Percentiles rank a stretch among this genome's conserved stretches.
These are phyloP conservation scores for Myathropa florea DNA, from an alignment of 2,888 invertebrate genomes.

Conservation along the genomic window DNA sequence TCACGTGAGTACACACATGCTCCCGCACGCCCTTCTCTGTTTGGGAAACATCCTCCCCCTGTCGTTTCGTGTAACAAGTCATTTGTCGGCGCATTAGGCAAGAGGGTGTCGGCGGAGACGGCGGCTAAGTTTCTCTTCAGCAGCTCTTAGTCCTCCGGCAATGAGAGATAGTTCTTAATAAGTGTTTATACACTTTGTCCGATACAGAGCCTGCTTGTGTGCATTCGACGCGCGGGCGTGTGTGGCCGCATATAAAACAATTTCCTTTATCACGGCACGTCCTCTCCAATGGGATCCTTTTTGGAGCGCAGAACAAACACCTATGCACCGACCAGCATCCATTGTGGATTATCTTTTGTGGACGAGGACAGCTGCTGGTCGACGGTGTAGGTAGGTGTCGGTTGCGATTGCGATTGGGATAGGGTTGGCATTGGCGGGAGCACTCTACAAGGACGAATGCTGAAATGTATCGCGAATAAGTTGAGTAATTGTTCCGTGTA, in stretches of 20 bases:
- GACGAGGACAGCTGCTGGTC: conserved; percentile 1
- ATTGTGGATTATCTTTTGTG: conserved; percentile 30
- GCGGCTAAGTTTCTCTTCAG: conserved; percentile 21
- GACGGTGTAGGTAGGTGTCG: not conserved
- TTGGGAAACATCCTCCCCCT: not conserved
- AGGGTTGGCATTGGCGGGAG: not conserved
- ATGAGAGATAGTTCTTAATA: conserved; percentile 54
- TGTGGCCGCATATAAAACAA: conserved; percentile 51
- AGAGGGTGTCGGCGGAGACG: not conserved
- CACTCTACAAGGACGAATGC: conserved; percentile 13
- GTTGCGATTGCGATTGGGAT: not conserved
- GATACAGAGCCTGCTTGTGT: conserved; percentile 13
- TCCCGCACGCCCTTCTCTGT: not conserved
- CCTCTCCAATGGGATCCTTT: conserved; percentile 41
- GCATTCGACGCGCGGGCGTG: conserved; percentile 1
- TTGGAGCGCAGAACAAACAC: conserved; percentile 46
- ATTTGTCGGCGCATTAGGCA: conserved; percentile 38
- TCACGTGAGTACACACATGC: conserved; percentile 37
- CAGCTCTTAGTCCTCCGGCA: conserved; percentile 49
- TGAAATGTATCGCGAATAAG: conserved; percentile 37
- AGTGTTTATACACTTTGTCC: conserved; percentile 45
- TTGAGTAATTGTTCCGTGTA: conserved; percentile 50
- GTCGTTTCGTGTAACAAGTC: conserved; percentile 67
- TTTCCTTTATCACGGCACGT: conserved; percentile 56
- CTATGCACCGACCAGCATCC: conserved; percentile 18